Evolutionary conservation across 2,797 vertebrate genomes (phyloP), one percentile per base, ranked within the genome.

Genomic region (Bradypodion ventrale): DNA sequence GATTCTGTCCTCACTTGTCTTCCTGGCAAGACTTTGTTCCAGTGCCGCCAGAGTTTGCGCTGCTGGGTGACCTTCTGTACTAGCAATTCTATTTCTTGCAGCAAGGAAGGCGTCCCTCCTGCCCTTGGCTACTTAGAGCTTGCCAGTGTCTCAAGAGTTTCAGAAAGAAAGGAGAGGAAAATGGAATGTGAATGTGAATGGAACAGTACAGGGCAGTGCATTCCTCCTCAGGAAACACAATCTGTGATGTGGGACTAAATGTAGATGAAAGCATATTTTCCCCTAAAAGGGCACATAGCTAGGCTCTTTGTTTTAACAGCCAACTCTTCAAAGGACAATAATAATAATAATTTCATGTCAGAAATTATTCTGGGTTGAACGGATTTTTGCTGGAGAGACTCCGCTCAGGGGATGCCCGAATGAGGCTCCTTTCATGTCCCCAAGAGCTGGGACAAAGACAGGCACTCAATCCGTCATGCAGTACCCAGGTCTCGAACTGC

Each of bases 41-140:
- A 80, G 75, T 88, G 29, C 60, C 86, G 60, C 65, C 62, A 66
- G 78, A 80, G 81, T 75, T 25, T 87, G 23, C 80, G 42, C 21
- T 83, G 80, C 90, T 87, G 84, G n/a, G 32, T 89, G 83, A 90
- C 81, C 56, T 90, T 89, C 85, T 87, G 12, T 78, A 80, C 72
- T 59, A 83, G 3, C 52, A 77, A 0, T 65, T 68, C 40, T 88
- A 78, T 87, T 90, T 93, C 75, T 82, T 68, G 52, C 60, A 56
- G 56, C 76, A 77, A 82, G 52, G 89, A 90, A 76, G 83, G 59
- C 8, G 46, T 5, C 68, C 85, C 89, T 83, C 40, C 78, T 42
- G 4, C 66, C 85, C 21, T n/a, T 40, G 62, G 44, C 0, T 5
- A 59, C 83, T 40, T 82, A 74, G 40, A 6, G 9, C 65, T 68